Conservation (phyloP, 2,888 invertebrate species). For the Trachelus troglodyta region DNA sequence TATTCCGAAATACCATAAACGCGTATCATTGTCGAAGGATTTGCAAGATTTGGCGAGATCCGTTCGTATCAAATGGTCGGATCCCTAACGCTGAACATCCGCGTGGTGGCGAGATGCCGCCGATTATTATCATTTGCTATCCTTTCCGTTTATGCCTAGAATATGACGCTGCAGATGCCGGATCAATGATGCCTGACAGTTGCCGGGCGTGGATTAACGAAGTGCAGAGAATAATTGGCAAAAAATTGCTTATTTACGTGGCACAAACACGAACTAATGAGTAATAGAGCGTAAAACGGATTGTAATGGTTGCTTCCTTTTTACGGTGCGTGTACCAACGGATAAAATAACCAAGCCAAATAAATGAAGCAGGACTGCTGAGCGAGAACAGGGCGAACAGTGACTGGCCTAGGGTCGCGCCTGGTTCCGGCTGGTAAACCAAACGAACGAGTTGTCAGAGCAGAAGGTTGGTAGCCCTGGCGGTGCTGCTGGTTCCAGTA, state of each 20-base stretch:
- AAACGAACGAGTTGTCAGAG: constrained; percentile 35
- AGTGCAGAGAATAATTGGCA: neutral
- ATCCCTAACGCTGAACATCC: neutral
- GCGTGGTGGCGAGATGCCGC: neutral
- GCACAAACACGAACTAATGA: neutral
- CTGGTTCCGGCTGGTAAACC: constrained; percentile 42
- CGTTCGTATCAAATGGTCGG: neutral
- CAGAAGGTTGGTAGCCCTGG: neutral
- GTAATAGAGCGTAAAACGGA: neutral
- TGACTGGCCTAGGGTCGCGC: neutral
- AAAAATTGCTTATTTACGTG: neutral
- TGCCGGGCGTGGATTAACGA: neutral
- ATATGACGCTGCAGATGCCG: neutral
- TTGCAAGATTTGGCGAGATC: constrained; percentile 40
- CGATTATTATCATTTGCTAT: neutral
- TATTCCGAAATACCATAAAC: constrained; percentile 34
- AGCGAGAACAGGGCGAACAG: neutral
- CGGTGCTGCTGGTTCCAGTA: neutral
- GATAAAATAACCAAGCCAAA: neutral
- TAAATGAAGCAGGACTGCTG: neutral
- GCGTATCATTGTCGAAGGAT: constrained; percentile 52
- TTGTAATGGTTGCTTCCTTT: neutral
- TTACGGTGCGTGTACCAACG: neutral
- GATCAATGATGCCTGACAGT: neutral
- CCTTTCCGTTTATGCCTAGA: neutral